Conservation (phyloP, 2,113 vertebrate species). For the Misgurnus anguillicaudatus region DNA sequence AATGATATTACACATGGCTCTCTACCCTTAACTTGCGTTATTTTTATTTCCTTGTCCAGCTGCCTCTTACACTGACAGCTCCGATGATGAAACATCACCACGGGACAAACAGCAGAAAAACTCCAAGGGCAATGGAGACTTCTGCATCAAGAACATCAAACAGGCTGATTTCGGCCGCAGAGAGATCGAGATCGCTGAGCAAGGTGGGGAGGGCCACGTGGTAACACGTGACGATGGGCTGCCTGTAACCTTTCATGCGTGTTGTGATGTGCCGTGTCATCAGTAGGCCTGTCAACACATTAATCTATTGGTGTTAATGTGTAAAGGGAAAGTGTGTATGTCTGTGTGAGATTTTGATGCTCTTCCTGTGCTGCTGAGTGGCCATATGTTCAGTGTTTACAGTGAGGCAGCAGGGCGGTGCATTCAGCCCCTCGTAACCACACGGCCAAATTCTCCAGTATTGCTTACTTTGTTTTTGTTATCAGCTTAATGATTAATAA, state of each 20-base stretch:
- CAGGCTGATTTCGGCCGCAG: conserved; percentile 95
- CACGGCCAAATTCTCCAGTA: not conserved
- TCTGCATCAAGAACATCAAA: conserved; percentile 99
- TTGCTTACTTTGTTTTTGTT: not conserved
- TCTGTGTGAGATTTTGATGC: conserved; percentile 18
- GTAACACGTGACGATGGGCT: not conserved
- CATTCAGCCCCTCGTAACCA: conserved; percentile 26
- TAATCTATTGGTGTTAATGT: not conserved
- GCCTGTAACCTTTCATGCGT: not conserved
- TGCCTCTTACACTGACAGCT: conserved; percentile 99
- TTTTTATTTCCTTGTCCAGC: conserved; percentile 69
- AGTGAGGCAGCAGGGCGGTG: conserved; percentile 19
- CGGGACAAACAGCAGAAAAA: conserved; percentile 98
- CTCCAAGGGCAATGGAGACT: conserved; percentile 92
- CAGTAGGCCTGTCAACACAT: not conserved
- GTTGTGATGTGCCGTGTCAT: not conserved
- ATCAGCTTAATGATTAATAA: not conserved
- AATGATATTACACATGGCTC: no score
- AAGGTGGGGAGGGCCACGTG: conserved; percentile 73
- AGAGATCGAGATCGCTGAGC: conserved; percentile 97
- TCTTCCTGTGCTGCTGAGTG: conserved; percentile 46
- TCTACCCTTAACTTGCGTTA: not conserved
- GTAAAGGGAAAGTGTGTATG: conserved; percentile 15
- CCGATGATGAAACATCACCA: conserved; percentile 96
- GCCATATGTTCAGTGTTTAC: conserved; percentile 52